Evolutionary conservation across 2,797 vertebrate genomes (phyloP), one percentile per base, ranked within the genome.

Genomic region (Poecilia velifera): DNA sequence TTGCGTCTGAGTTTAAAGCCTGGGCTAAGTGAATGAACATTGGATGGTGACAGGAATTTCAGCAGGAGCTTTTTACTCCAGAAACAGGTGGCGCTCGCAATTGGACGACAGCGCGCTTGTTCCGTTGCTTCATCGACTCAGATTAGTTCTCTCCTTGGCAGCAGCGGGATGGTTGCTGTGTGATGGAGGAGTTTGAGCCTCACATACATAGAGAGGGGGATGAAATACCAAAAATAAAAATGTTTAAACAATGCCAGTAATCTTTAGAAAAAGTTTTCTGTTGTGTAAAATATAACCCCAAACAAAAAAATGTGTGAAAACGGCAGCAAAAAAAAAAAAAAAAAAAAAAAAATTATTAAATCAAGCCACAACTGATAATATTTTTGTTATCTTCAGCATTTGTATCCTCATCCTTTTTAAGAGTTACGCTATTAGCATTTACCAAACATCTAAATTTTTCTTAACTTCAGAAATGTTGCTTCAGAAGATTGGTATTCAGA

Each of bases 41-140:
- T 78, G 59, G 84, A 81, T 6, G 49, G 47, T 7, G 73, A 57
- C 75, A 43, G 20, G 59, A 59, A 53, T 81, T 81, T 77, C 74
- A 57, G 72, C 76, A 79, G 64, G 53, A 83, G 72, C 43, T 78
- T 53, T 71, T 66, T 31, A 62, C 74, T 74, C 14, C 39, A 51
- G 81, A 85, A 90, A 86, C 88, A 90, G 90, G 89, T 86, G 80
- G 76, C 73, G 80, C 82, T 84, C 81, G 72, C 73, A 84, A 82
- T 74, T 87, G 84, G 82, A 87, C 43, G 77, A 74, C 18, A 16
- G 78, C 76, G 72, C 62, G 86, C 74, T 76, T 72, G 80, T 78
- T 78, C 71, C 79, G 83, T 80, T 83, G 90, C 92, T 86, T 87
- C 88, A 88, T 84, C 87, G 85, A 71, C 59, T 75, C 76, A 81